A percentile compares a stretch with the other conserved stretches of the same genome.
Conservation (phyloP, 2,888 invertebrate species). For the Lasius platythorax region DNA sequence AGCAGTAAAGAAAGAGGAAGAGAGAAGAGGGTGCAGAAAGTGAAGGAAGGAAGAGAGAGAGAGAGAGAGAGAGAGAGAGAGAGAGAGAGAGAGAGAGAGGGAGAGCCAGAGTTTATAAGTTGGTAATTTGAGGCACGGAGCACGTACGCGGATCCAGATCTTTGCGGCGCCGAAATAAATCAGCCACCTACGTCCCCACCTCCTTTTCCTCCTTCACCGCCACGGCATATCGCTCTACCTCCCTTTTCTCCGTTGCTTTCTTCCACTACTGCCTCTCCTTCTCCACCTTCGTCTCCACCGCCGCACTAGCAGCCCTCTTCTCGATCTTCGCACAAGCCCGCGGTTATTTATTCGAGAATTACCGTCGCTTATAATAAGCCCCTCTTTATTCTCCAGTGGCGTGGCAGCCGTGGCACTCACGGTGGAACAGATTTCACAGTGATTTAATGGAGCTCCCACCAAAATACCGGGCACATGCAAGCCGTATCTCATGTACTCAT, state of each 20-base stretch:
- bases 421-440: conserved; percentile 84
- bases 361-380: conserved; percentile 86
- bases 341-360: conserved; percentile 86
- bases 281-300: conserved; percentile 51
- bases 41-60: conserved; percentile 43
- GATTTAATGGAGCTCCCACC: conserved; percentile 84
- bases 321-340: conserved; percentile 80
- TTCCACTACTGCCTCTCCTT: conserved; percentile 45
- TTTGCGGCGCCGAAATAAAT: conserved; percentile 85
- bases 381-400: conserved; percentile 84
- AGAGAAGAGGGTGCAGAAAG: conserved; percentile 11
- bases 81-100: conserved; percentile 36
- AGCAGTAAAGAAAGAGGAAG: conserved; percentile 21
- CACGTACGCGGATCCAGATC: conserved; percentile 85
- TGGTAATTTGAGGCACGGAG: conserved; percentile 85
- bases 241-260: conserved; percentile 47
- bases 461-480: conserved; percentile 71
- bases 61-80: conserved; percentile 13
- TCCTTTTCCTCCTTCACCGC: conserved; percentile 65
- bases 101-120: conserved; percentile 84
- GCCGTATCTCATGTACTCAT: conserved; percentile 42
- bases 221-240: conserved; percentile 54
- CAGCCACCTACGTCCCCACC: conserved; percentile 82
- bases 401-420: conserved; percentile 78
- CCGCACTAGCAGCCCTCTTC: conserved; percentile 72